Evolutionary conservation across 2,113 vertebrate genomes (phyloP), one percentile per base, ranked within the genome.

Genomic region (Chauna torquata): DNA sequence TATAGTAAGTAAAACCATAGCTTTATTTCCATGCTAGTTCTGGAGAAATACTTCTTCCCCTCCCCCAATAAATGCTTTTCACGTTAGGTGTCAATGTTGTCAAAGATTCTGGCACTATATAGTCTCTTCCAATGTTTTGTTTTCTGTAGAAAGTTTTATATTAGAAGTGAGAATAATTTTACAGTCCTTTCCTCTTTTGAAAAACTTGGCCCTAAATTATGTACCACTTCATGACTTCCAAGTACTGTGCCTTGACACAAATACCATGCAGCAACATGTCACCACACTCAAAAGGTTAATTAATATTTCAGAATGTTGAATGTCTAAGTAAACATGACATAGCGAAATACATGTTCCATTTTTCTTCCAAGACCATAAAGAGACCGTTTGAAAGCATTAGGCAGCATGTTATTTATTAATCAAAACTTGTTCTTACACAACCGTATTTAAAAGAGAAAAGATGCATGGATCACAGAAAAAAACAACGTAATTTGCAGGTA

Each of bases 311-410:
- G 42, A 44, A 50, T 88, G 54, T 58, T 80, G 78, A 74, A 25
- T 74, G 15, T 86, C 44, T 58, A 30, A 62, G n/a, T 81, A 83
- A 95, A 50, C n/a, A 54, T 0, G 6, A 30, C 40, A 5, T 45
- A 59, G 38, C 24, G 52, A 85, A 49, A 72, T 71, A 55, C 4
- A 15, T 45, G n/a, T 58, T 86, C 38, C 28, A 55, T 71, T 69
- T 96, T 89, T 69, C 47, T 79, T 93, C 91, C 45, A 76, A 78
- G 58, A 59, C 93, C 83, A 81, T 66, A 76, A 70, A 78, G 75
- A 80, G 66, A 69, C 27, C 5, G 20, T 68, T 95, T 65, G 75
- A 58, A 92, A 90, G 36, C 44, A 59, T 49, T 65, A 64, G 80
- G 68, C 70, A 92, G 27, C 13, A 6, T 77, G 12, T 9, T 74